phyloP scores from a whole-genome alignment of 2,888 invertebrate species.

The Hedychridium roseum region DNA sequence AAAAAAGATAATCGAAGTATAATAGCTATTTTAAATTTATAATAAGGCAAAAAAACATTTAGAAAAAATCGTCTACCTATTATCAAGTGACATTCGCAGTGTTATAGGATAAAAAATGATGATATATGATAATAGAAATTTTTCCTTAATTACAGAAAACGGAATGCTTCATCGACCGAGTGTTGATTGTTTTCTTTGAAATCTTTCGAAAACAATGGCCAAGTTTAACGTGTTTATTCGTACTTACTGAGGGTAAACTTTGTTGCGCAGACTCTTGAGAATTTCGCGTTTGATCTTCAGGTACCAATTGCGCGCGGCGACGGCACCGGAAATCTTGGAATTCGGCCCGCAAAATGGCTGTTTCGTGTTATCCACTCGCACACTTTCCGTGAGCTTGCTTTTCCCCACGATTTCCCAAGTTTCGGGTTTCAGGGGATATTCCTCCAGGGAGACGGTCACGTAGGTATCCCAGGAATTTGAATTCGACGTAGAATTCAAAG shows the following conservation, averaged over 20 bases:
- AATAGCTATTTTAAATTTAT: too few relatives aligned
- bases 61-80: too few relatives aligned
- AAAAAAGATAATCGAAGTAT: too few relatives aligned
- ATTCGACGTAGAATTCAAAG: not conserved
- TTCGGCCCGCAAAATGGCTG: constrained; percentile 25
- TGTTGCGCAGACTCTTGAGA: constrained; percentile 38
- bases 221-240: not conserved
- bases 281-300: constrained; percentile 38
- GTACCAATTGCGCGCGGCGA: too few relatives aligned
- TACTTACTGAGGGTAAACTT: constrained; percentile 46
- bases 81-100: not conserved
- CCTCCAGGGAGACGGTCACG: constrained; percentile 14
- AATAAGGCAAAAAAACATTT: too few relatives aligned
- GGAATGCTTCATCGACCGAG: not conserved
- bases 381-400: constrained; percentile 20
- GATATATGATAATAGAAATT: too few relatives aligned
- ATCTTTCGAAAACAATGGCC: not conserved
- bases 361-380: constrained; percentile 11
- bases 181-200: constrained; percentile 23
- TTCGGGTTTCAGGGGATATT: not conserved
- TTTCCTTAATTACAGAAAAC: not conserved
- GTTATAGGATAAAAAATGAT: not conserved
- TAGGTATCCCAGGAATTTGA: constrained; percentile 13
- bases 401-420: constrained; percentile 17
- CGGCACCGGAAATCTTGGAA: constrained; percentile 11